Evolutionary conservation across 2,888 invertebrate species (phyloP), one percentile per base, ranked within the genome.

Genomic region (Eilema caniola): DNA sequence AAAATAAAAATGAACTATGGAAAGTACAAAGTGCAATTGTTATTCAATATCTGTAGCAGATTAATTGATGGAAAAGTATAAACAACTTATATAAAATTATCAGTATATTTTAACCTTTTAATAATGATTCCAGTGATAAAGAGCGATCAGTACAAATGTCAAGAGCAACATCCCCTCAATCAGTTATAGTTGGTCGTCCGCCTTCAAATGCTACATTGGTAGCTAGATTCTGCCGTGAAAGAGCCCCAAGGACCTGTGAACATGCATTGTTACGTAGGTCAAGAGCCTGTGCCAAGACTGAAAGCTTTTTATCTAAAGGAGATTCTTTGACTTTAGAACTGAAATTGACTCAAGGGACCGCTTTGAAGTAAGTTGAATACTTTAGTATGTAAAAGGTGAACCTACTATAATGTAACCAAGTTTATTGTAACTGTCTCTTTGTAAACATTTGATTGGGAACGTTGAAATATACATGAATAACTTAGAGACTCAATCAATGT

Each of bases 301-400:
- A 98, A 88, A 98, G 98, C 90, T 98, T 97, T 88, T 95, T 98
- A 20, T 98, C 98, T 5, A 97, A 97, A 76, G 97, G 97, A 71
- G 98, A 97, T 90, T 97, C 97, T 67, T 96, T 98, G 82, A 98
- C 98, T 24, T 95, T 98, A 79, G 98, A 98, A 89, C 93, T 98
- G 82, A 97, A 97, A 85, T 95, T 98, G 85, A 96, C 97, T 20
- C 98, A 98, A 90, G 98, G 98, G 59, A 98, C 98, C 0, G 98
- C 98, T 59, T 95, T 98, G 72, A 97, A 98, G 98, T 97, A 92
- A 96, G 96, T 86, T 67, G 4, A 66, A 33, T 62, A 28, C 28
- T 67, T 31, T 56, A 56, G 14, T 31, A 61, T 61, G 61, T 61
- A 31, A 61, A 61, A 31, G 61, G 61, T 61, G n/a, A 61, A 33